Conservation (phyloP, 2,797 vertebrate genomes). For the Clarias platycephalus region DNA sequence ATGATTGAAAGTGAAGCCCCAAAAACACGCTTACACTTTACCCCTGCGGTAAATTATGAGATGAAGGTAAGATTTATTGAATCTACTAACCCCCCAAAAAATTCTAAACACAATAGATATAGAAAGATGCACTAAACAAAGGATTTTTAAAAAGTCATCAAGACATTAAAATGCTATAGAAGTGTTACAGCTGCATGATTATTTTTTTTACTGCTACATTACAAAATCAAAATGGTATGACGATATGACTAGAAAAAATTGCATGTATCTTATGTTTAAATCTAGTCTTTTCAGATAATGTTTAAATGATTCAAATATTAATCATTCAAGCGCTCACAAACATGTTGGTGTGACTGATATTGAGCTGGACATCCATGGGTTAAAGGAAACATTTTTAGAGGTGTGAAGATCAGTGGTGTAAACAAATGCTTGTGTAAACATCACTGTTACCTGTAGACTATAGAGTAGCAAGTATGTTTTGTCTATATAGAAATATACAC, state of each 20-base stretch:
- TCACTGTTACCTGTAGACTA: neutral
- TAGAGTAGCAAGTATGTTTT: neutral
- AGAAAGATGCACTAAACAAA: neutral
- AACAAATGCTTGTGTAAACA: neutral
- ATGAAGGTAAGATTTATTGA: constrained; percentile 6
- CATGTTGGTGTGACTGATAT: neutral
- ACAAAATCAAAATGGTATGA: neutral
- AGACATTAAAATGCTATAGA: neutral
- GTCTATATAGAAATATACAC: neutral
- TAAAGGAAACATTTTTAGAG: neutral
- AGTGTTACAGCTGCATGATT: no score
- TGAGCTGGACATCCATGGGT: neutral
- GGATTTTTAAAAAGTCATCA: neutral
- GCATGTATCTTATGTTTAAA: neutral
- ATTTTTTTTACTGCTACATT: neutral
- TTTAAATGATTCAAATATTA: neutral
- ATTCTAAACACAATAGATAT: neutral
- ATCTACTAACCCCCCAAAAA: neutral
- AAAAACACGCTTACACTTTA: constrained; percentile 30
- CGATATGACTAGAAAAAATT: neutral
- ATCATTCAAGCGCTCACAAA: neutral
- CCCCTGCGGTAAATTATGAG: constrained; percentile 31
- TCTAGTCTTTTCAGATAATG: neutral
- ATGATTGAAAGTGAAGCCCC: constrained; percentile 66
- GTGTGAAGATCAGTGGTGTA: neutral